Evolutionary conservation across 2,113 vertebrate species (phyloP).

Genomic region (Apodemus sylvaticus): DNA sequence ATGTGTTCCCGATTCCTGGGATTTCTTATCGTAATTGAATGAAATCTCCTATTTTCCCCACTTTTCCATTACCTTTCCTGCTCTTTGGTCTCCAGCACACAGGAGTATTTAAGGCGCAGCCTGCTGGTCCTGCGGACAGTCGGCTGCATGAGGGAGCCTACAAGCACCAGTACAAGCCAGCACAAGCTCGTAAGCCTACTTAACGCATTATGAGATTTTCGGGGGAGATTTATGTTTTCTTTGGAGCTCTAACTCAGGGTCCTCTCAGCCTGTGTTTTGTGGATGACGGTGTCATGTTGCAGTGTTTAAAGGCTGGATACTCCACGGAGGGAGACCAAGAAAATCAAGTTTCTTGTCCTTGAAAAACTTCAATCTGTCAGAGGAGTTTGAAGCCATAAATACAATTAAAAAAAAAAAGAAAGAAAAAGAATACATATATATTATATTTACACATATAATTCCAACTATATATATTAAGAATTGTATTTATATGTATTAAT

Average conservation of each 20-base stretch:
- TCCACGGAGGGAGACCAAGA: background rate
- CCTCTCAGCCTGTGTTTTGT: background rate
- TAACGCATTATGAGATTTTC: background rate
- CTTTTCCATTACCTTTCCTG: background rate
- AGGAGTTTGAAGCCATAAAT: background rate
- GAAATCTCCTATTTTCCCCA: constrained; percentile 39
- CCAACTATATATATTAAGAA: too few species aligned
- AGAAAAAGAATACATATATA: too few species aligned
- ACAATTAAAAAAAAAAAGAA: background rate
- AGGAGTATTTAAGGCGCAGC: background rate
- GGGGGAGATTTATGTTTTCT: too few species aligned
- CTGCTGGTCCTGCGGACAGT: background rate
- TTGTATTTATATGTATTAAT: too few species aligned
- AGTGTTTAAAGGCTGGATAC: background rate
- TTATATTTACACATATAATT: too few species aligned
- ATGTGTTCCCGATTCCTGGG: constrained; percentile 52
- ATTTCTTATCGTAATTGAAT: constrained; percentile 57
- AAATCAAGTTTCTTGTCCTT: constrained; percentile 9
- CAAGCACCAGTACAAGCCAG: too few species aligned
- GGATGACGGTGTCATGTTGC: background rate
- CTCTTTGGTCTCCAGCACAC: background rate
- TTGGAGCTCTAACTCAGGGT: background rate
- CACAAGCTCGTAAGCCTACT: background rate
- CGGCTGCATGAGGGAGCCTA: background rate
- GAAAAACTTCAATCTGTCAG: background rate